Evolutionary conservation across 2,888 invertebrate species (phyloP).

Genomic region (Calliscelio sp.): DNA sequence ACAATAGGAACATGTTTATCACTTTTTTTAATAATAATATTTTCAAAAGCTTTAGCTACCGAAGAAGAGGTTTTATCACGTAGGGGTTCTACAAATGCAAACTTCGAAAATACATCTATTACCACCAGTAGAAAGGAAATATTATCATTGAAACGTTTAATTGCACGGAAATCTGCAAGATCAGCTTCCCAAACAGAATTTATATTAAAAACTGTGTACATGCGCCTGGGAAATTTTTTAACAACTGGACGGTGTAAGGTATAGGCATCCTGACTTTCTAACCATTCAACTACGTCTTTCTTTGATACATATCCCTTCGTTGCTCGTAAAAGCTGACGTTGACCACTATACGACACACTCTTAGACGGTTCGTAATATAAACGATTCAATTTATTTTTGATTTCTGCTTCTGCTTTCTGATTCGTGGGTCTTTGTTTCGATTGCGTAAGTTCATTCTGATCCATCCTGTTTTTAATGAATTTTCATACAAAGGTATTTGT

Average conservation of each 20-base stretch:
- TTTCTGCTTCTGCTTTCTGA: neutral
- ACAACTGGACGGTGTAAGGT: constrained; percentile 20
- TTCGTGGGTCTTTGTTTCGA: neutral
- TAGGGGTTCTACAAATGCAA: neutral
- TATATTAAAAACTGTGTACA: constrained; percentile 62
- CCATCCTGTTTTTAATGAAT: constrained; percentile 4
- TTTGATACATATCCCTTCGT: neutral
- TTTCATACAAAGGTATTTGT: neutral
- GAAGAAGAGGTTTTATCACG: neutral
- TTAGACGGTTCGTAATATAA: neutral
- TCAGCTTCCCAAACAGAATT: constrained; percentile 69
- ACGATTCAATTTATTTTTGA: neutral
- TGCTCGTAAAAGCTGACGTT: neutral
- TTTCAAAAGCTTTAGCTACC: neutral
- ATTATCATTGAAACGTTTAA: constrained; percentile 10
- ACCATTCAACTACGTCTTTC: neutral
- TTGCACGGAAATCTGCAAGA: constrained; percentile 34
- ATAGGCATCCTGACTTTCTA: neutral
- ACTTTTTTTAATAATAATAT: constrained; percentile 10
- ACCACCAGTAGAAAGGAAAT: neutral
- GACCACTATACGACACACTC: neutral
- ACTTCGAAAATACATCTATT: constrained; percentile 8
- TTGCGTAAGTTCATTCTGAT: neutral
- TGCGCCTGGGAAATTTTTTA: constrained; percentile 55
- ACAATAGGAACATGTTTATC: neutral